Conservation (phyloP, 2,888 invertebrate genomes). For the Brachypterus glaber region DNA sequence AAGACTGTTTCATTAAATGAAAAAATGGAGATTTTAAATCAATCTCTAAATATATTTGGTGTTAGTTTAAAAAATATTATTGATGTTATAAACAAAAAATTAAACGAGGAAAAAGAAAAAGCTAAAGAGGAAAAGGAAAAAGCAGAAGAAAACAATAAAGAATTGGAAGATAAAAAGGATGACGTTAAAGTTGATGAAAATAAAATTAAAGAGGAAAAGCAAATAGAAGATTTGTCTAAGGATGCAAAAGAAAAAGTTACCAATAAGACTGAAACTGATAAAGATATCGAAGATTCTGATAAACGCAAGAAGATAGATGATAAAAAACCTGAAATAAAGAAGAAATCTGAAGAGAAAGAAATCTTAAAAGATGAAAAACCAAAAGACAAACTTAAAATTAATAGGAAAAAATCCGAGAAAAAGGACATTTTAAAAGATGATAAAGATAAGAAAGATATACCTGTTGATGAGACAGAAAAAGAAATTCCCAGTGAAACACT, state of each 20-base stretch:
- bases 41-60: slow-evolving; percentile 21
- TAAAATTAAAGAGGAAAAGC: slow-evolving; percentile 19
- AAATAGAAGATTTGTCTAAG: slow-evolving; percentile 18
- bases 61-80: slow-evolving; percentile 1
- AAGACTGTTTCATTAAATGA: slow-evolving; percentile 23
- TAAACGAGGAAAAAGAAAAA: slow-evolving; percentile 21
- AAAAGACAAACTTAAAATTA: slow-evolving; percentile 17
- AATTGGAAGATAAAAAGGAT: slow-evolving; percentile 17
- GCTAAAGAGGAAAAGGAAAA: slow-evolving; percentile 18
- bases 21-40: slow-evolving; percentile 27
- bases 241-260: slow-evolving; percentile 14
- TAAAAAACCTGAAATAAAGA: slow-evolving; percentile 14
- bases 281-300: too few relatives aligned
- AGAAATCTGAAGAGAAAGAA: slow-evolving; percentile 12
- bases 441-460: slow-evolving; percentile 11
- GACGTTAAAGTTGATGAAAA: slow-evolving; percentile 19
- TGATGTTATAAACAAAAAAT: slow-evolving; percentile 16
- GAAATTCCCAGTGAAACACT: slow-evolving; percentile 18
- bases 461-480: slow-evolving; percentile 13
- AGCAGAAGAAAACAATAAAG: slow-evolving; percentile 16
- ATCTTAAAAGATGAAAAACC: slow-evolving; percentile 23
- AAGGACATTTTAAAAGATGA: too few relatives aligned
- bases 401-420: slow-evolving; percentile 18
- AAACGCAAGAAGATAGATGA: slow-evolving; percentile 15
- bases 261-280: slow-evolving; percentile 15